Conservation (phyloP, 92 coral and sea anemone genomes). For the Scolanthus callimorphus region DNA sequence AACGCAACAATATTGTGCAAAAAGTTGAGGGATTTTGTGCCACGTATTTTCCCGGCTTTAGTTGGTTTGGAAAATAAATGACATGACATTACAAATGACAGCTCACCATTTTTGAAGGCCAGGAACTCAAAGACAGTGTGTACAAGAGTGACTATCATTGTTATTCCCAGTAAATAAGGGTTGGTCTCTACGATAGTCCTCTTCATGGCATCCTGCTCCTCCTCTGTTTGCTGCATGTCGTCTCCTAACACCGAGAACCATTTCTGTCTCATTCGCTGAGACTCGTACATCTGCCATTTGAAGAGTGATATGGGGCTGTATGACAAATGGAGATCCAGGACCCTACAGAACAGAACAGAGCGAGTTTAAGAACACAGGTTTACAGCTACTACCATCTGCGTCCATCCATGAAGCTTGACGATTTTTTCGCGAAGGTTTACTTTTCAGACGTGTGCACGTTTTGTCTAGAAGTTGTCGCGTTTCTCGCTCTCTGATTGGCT, state of each 20-base stretch:
- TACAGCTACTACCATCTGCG: too few species aligned
- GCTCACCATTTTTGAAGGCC: slow-evolving; percentile 96
- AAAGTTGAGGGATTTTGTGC: too few species aligned
- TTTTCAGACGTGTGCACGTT: too few species aligned
- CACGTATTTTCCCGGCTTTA: too few species aligned
- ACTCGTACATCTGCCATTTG: slow-evolving; percentile 99
- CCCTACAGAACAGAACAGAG: too few species aligned
- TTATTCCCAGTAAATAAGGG: slow-evolving; percentile 83
- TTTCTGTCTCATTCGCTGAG: slow-evolving; percentile 92
- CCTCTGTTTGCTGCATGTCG: slow-evolving; percentile 84
- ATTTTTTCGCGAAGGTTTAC: too few species aligned
- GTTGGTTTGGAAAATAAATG: too few species aligned
- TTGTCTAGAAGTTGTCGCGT: too few species aligned
- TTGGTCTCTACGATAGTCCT: slow-evolving; percentile 97
- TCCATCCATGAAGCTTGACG: too few species aligned
- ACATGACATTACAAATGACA: neutral
- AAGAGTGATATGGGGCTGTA: slow-evolving; percentile 93
- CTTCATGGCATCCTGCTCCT: slow-evolving; percentile 98
- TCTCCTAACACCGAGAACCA: slow-evolving; percentile 96
- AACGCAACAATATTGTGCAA: too few species aligned
- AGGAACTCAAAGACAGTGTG: slow-evolving; percentile 99
- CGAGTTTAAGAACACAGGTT: too few species aligned
- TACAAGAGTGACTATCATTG: slow-evolving; percentile 85
- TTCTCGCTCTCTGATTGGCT: too few species aligned
- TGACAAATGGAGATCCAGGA: slow-evolving; percentile 75